These are phyloP conservation scores for Caiman crocodilus DNA, from an alignment of 2,797 vertebrate species.

Conservation along the genomic window DNA sequence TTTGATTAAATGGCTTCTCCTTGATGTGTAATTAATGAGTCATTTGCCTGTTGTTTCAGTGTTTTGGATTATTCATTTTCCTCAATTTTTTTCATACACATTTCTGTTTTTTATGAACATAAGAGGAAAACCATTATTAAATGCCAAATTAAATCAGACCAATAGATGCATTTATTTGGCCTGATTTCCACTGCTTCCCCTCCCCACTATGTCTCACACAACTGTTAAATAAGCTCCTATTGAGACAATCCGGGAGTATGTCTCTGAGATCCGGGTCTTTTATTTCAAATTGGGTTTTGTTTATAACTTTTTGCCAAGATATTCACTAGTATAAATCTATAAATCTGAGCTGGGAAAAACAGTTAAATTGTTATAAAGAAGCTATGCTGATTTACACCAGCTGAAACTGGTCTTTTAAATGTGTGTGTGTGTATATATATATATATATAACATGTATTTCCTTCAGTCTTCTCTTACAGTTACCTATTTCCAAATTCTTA, in stretches of 20 bases:
- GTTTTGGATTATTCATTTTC: not conserved
- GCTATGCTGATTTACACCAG: not conserved
- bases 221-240: not conserved
- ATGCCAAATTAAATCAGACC: not conserved
- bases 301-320: not conserved
- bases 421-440: too few relatives aligned
- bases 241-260: not conserved
- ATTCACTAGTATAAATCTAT: not conserved
- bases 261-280: not conserved
- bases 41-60: not conserved
- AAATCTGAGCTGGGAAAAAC: not conserved
- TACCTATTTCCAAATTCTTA: slow-evolving; percentile 2
- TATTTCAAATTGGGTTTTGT: not conserved
- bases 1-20: slow-evolving; percentile 11
- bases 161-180: not conserved
- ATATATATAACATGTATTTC: not conserved
- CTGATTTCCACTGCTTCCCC: not conserved
- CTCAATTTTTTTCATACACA: not conserved
- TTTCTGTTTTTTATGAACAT: not conserved
- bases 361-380: not conserved
- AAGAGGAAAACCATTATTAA: not conserved
- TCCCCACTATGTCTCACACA: not conserved
- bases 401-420: not conserved
- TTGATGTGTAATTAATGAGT: not conserved
- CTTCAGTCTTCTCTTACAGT: not conserved